These are phyloP conservation scores for Thera obeliscata DNA, from an alignment of 2,888 invertebrate genomes.

Conservation along the genomic window DNA sequence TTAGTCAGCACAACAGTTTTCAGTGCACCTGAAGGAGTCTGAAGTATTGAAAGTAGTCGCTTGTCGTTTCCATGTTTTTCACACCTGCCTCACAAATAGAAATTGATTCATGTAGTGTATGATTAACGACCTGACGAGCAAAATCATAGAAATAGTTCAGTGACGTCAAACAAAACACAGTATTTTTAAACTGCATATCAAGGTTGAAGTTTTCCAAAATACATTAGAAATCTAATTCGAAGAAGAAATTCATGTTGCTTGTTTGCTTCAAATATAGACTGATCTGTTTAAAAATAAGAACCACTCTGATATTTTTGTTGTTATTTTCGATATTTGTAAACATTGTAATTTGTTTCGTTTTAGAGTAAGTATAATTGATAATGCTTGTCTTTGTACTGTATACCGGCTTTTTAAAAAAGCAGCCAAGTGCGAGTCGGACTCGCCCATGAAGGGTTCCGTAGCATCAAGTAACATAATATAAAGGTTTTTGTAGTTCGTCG, in stretches of 20 bases:
- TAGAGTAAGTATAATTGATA: no score
- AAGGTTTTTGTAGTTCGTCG: no score
- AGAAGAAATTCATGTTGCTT: slow-evolving; percentile 42
- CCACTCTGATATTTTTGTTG: no score
- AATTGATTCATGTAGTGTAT: slow-evolving; percentile 72
- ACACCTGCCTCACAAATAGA: slow-evolving; percentile 66
- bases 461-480: no score
- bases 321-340: no score
- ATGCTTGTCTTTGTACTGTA: no score
- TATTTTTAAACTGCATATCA: slow-evolving; percentile 57
- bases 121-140: slow-evolving; percentile 54
- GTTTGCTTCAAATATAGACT: slow-evolving; percentile 23
- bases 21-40: slow-evolving; percentile 56
- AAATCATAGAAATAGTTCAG: slow-evolving; percentile 66
- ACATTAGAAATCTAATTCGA: slow-evolving; percentile 38
- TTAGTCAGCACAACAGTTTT: slow-evolving; percentile 29
- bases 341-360: no score
- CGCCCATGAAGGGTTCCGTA: no score
- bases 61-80: slow-evolving; percentile 66
- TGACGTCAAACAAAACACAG: slow-evolving; percentile 72
- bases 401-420: no score
- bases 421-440: no score
- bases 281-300: no score
- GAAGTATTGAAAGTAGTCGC: slow-evolving; percentile 57
- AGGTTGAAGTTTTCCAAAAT: slow-evolving; percentile 48